Percentiles rank a stretch among this genome's conserved stretches.
These are phyloP conservation scores for Rhyacophila evoluta DNA, from an alignment of 2,888 invertebrate genomes.

Conservation along the genomic window DNA sequence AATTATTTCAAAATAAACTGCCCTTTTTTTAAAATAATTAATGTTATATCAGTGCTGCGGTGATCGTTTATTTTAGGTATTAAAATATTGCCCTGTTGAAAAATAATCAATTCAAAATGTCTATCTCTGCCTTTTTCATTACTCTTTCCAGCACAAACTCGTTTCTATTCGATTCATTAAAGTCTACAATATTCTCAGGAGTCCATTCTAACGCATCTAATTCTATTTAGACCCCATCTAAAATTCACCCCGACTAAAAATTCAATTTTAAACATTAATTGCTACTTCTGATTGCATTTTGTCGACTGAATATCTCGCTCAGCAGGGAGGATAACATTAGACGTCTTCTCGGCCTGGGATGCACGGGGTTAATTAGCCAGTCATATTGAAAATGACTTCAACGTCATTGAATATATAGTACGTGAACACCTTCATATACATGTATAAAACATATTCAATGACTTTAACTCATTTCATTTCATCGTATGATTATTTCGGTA, in stretches of 20 bases:
- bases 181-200: background rate
- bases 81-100: background rate
- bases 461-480: too few species aligned
- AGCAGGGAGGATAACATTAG: background rate
- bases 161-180: background rate
- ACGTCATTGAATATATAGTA: too few species aligned
- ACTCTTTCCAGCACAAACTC: background rate
- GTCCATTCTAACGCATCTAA: constrained; percentile 9
- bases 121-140: background rate
- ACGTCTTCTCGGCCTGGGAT: background rate
- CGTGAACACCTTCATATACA: too few species aligned
- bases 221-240: background rate
- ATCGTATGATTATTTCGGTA: too few species aligned
- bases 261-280: constrained; percentile 22
- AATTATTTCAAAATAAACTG: too few species aligned
- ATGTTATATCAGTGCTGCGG: too few species aligned
- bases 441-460: too few species aligned
- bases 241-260: background rate
- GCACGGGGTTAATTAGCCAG: background rate
- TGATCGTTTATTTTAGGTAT: too few species aligned
- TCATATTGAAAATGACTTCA: background rate
- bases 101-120: background rate
- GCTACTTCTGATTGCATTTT: constrained; percentile 12
- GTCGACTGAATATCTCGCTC: background rate
- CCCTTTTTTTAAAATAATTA: too few species aligned